phyloP scores from a whole-genome alignment of 1,140 invertebrate species.

The Drosophila ficusphila region DNA sequence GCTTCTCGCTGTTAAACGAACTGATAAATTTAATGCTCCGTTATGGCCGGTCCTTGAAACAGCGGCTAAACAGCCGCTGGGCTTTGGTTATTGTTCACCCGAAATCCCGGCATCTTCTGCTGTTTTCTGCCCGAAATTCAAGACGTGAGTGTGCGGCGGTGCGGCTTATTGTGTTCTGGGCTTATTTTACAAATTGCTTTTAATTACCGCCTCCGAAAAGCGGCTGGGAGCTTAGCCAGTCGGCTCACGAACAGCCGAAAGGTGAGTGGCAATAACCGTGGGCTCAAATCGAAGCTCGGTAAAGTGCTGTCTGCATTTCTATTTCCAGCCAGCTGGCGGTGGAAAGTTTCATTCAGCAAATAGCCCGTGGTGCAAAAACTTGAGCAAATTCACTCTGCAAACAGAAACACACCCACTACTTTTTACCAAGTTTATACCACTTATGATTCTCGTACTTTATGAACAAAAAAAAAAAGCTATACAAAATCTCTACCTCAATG shows the following conservation, averaged over 20 bases:
- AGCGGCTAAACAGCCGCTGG: slow-evolving; percentile 13
- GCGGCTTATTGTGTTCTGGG: background rate
- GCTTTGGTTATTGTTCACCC: slow-evolving; percentile 5
- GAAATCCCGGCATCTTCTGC: background rate
- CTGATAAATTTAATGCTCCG: slow-evolving; percentile 54
- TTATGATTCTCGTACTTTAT: too few species aligned
- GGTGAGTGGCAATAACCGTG: slow-evolving; percentile 13
- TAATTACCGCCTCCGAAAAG: slow-evolving; percentile 26
- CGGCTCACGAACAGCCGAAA: background rate
- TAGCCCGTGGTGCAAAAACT: slow-evolving; percentile 37
- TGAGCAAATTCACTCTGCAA: slow-evolving; percentile 23
- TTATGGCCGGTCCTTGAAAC: slow-evolving; percentile 16
- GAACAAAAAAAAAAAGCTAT: too few species aligned
- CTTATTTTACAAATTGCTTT: slow-evolving; percentile 44
- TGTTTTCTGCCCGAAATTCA: slow-evolving; percentile 3
- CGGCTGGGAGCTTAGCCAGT: slow-evolving; percentile 1
- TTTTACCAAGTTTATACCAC: slow-evolving; percentile 2
- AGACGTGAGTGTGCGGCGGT: slow-evolving; percentile 4
- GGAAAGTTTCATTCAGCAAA: slow-evolving; percentile 40
- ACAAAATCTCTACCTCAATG: too few species aligned
- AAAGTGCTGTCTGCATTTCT: slow-evolving; percentile 32
- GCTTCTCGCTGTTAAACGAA: slow-evolving; percentile 40
- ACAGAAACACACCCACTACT: background rate
- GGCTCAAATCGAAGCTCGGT: slow-evolving; percentile 26
- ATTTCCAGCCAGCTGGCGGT: slow-evolving; percentile 20